Percentiles rank a stretch among this genome's conserved stretches.
Evolutionary conservation across 2,113 vertebrate species (phyloP).

Genomic region (Pyxicephalus adspersus): DNA sequence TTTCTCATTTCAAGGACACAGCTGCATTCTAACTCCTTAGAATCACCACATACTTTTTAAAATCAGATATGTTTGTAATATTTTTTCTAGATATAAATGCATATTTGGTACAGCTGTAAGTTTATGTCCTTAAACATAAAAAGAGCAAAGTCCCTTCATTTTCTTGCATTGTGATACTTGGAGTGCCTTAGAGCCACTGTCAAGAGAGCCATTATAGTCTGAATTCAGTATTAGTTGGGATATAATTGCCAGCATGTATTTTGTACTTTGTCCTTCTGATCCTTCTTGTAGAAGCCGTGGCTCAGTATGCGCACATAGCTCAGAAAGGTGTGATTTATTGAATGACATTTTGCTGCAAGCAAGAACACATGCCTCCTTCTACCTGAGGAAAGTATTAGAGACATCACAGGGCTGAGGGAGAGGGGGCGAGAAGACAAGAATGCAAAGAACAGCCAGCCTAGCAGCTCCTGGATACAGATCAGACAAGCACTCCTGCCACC

Average conservation of each 20-base stretch:
- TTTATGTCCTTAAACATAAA: slow-evolving; percentile 20
- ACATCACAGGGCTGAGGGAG: slow-evolving; percentile 77
- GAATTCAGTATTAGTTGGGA: slow-evolving; percentile 73
- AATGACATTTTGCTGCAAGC: slow-evolving; percentile 85
- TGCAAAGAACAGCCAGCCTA: slow-evolving; percentile 75
- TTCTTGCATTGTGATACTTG: not conserved
- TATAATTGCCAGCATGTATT: slow-evolving; percentile 79
- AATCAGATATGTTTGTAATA: too few relatives aligned
- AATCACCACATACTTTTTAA: too few relatives aligned
- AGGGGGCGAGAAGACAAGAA: slow-evolving; percentile 63
- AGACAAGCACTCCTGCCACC: slow-evolving; percentile 85
- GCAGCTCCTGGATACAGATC: slow-evolving; percentile 84
- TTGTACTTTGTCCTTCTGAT: slow-evolving; percentile 81
- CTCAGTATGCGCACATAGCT: slow-evolving; percentile 72
- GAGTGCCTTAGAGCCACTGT: slow-evolving; percentile 61
- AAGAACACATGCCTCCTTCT: slow-evolving; percentile 73
- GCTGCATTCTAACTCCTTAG: too few relatives aligned
- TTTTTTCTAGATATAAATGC: too few relatives aligned
- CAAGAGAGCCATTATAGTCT: slow-evolving; percentile 62
- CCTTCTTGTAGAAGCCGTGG: slow-evolving; percentile 70
- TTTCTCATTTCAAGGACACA: too few relatives aligned
- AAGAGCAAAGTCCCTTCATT: slow-evolving; percentile 63
- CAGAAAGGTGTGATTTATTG: slow-evolving; percentile 83
- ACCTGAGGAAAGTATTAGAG: slow-evolving; percentile 80
- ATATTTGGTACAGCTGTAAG: too few relatives aligned